These are phyloP conservation scores for Vanessa atalanta DNA, from an alignment of 1,140 invertebrate genomes.

Conservation along the genomic window DNA sequence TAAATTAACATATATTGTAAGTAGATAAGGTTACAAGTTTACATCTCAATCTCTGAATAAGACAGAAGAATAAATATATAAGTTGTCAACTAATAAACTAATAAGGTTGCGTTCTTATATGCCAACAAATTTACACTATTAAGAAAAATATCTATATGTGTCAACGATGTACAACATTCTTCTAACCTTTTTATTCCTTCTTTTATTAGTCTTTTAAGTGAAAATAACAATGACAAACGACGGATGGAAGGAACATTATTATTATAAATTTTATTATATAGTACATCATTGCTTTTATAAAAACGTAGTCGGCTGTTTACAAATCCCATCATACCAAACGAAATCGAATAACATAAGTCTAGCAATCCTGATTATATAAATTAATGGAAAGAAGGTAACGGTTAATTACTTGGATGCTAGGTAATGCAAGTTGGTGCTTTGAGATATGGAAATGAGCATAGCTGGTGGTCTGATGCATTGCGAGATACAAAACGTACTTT, in stretches of 20 bases:
- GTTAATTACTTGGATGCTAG: constrained; percentile 10
- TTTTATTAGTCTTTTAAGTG: constrained; percentile 9
- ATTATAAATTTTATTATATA: neutral
- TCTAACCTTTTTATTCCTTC: neutral
- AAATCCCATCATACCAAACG: neutral
- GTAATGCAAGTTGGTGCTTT: constrained; percentile 5
- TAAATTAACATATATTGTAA: no score
- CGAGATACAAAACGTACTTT: constrained; percentile 34
- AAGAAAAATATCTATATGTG: no score
- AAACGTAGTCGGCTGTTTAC: neutral
- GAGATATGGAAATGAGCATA: constrained; percentile 50
- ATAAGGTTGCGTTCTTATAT: no score
- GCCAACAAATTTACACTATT: no score
- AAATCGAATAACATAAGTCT: neutral
- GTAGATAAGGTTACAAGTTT: no score
- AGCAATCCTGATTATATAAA: neutral
- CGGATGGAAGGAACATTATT: neutral
- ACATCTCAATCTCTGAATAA: no score
- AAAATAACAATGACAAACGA: constrained; percentile 16
- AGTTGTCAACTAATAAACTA: no score
- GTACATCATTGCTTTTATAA: neutral
- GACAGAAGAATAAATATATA: no score
- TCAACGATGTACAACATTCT: no score
- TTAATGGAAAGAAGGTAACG: constrained; percentile 5
- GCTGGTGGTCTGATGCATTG: constrained; percentile 53